Percentiles rank a stretch among this genome's conserved stretches.
phyloP scores from a whole-genome alignment of 2,797 vertebrate genomes.

The Pseudochaenichthys georgianus region DNA sequence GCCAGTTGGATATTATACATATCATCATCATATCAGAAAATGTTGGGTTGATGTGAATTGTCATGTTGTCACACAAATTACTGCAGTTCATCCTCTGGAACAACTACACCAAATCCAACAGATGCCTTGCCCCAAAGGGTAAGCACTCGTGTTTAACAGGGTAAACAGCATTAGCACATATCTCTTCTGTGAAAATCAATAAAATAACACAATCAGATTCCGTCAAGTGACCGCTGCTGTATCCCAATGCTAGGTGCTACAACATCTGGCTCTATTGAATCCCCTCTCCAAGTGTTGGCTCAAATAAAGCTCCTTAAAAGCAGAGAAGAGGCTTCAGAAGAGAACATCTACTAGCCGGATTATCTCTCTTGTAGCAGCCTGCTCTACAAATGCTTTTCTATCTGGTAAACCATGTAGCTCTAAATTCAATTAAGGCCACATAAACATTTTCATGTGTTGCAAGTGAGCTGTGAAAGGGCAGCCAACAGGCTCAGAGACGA shows the following conservation, averaged over 20 bases:
- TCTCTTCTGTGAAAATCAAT: conserved; percentile 26
- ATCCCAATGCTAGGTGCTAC: conserved; percentile 5
- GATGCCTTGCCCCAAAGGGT: too few relatives aligned
- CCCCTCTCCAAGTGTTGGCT: conserved; percentile 26
- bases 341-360: conserved; percentile 53
- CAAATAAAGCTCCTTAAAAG: conserved; percentile 63
- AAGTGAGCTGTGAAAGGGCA: conserved; percentile 75
- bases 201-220: conserved; percentile 29
- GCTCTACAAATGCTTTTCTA: conserved; percentile 66
- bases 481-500: conserved; percentile 42
- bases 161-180: conserved; percentile 26
- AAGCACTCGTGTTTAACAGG: neutral
- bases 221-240: conserved; percentile 10
- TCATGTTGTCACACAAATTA: too few relatives aligned
- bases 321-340: conserved; percentile 34
- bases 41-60: neutral
- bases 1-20: too few relatives aligned
- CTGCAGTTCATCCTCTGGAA: neutral
- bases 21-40: too few relatives aligned
- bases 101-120: too few relatives aligned
- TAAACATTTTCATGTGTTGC: conserved; percentile 75
- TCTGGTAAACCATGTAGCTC: conserved; percentile 74
- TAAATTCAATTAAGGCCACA: conserved; percentile 77
- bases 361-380: conserved; percentile 63
- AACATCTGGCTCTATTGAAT: conserved; percentile 34